Percentiles rank a stretch among this genome's conserved stretches.
These are phyloP conservation scores for Coptodon rendalli DNA, from an alignment of 2,113 vertebrate species.

Conservation along the genomic window DNA sequence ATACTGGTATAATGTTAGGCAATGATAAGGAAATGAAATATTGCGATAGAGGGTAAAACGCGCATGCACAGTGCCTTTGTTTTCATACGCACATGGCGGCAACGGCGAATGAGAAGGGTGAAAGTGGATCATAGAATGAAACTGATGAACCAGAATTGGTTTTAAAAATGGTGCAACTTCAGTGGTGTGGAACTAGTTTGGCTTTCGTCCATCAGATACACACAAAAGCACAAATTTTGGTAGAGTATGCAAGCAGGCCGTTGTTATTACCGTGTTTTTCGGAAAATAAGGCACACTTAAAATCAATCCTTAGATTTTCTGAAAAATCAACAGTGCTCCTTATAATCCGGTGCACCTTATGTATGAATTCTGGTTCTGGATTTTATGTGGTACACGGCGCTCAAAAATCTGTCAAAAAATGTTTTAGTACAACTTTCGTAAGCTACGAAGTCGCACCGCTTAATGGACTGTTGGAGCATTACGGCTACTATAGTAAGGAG, in stretches of 20 bases:
- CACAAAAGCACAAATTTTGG: not conserved
- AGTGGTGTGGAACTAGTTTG: not conserved
- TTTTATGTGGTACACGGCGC: not conserved
- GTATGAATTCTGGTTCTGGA: not conserved
- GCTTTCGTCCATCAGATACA: rapidly evolving
- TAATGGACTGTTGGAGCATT: too few relatives aligned
- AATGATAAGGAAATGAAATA: not conserved
- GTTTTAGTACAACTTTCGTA: too few relatives aligned
- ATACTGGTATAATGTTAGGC: not conserved
- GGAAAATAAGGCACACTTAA: not conserved
- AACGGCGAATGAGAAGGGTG: not conserved
- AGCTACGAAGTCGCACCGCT: too few relatives aligned
- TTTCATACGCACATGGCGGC: not conserved
- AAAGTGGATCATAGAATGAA: not conserved
- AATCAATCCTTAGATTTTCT: not conserved
- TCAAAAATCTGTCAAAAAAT: too few relatives aligned
- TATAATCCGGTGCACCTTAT: not conserved
- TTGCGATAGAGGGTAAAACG: not conserved
- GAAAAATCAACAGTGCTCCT: not conserved
- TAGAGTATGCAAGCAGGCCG: not conserved
- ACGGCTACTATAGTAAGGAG: too few relatives aligned
- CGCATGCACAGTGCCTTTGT: not conserved
- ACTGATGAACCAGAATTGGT: not conserved
- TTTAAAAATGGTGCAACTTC: not conserved
- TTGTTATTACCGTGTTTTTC: rapidly evolving